These are phyloP conservation scores for Eriocheir sinensis DNA, from an alignment of 1,140 invertebrate genomes.

Conservation along the genomic window DNA sequence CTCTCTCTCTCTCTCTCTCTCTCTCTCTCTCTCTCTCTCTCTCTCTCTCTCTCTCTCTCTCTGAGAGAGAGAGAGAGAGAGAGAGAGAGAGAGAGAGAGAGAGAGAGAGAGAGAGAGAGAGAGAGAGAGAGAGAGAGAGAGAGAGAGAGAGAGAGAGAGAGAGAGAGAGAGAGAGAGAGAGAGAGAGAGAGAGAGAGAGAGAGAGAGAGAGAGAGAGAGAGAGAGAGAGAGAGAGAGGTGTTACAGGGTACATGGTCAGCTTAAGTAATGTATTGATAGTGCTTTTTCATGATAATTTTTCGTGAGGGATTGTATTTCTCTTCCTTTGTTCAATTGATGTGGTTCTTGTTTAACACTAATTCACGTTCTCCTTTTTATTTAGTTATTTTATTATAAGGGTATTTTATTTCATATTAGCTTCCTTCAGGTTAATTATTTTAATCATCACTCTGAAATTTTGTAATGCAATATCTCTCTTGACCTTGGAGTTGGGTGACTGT, in stretches of 20 bases:
- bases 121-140: conserved; percentile 58
- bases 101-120: conserved; percentile 65
- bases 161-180: background rate
- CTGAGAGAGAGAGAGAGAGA: background rate
- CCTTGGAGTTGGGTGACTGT: too few relatives aligned
- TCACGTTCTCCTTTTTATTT: too few relatives aligned
- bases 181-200: conserved; percentile 23
- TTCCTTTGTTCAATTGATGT: too few relatives aligned
- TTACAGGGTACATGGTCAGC: too few relatives aligned
- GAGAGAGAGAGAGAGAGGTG: background rate
- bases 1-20: background rate
- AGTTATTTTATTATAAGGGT: too few relatives aligned
- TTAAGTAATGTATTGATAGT: too few relatives aligned
- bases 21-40: conserved; percentile 17
- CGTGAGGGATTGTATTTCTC: too few relatives aligned
- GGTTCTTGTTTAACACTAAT: too few relatives aligned
- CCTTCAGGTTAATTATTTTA: too few relatives aligned
- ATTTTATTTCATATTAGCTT: too few relatives aligned
- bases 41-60: background rate
- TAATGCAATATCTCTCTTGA: too few relatives aligned
- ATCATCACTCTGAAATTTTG: background rate
- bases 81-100: conserved; percentile 56
- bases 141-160: background rate
- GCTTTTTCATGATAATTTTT: too few relatives aligned
- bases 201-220: background rate